Conservation (phyloP, 2,888 invertebrate species). For the Agriopis leucophaearia region DNA sequence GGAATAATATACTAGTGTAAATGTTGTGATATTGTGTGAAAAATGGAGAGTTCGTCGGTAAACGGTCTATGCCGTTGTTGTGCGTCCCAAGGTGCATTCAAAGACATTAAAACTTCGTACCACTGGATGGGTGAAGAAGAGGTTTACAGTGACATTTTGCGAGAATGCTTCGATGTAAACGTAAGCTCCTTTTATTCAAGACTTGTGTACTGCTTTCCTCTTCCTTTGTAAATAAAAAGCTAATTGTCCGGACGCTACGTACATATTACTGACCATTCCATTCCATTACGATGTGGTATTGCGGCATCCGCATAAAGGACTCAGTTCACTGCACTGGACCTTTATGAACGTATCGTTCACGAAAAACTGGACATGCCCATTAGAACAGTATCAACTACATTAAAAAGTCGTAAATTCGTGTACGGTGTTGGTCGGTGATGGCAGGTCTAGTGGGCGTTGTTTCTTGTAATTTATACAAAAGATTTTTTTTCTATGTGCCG, state of each 20-base stretch:
- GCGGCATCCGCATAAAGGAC: background rate
- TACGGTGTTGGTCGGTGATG: too few species aligned
- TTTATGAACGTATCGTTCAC: too few species aligned
- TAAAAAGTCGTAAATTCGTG: too few species aligned
- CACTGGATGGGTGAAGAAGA: slow-evolving; percentile 81
- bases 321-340: too few species aligned
- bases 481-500: too few species aligned
- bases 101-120: slow-evolving; percentile 72
- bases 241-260: background rate
- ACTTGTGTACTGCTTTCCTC: background rate
- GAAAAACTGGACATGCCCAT: too few species aligned
- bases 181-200: slow-evolving; percentile 59
- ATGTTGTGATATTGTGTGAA: slow-evolving; percentile 51
- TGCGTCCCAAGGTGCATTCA: slow-evolving; percentile 76
- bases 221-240: background rate
- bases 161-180: slow-evolving; percentile 76
- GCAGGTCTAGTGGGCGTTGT: too few species aligned
- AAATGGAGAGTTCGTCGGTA: slow-evolving; percentile 67
- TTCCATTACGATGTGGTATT: background rate
- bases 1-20: slow-evolving; percentile 49
- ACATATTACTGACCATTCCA: background rate
- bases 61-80: slow-evolving; percentile 80
- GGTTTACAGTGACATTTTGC: slow-evolving; percentile 77
- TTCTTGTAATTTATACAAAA: too few species aligned
- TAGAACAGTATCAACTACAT: too few species aligned